Base-by-base conservation (phyloP, 2,888 invertebrate genomes). In the Eupeodes luniger region DNA sequence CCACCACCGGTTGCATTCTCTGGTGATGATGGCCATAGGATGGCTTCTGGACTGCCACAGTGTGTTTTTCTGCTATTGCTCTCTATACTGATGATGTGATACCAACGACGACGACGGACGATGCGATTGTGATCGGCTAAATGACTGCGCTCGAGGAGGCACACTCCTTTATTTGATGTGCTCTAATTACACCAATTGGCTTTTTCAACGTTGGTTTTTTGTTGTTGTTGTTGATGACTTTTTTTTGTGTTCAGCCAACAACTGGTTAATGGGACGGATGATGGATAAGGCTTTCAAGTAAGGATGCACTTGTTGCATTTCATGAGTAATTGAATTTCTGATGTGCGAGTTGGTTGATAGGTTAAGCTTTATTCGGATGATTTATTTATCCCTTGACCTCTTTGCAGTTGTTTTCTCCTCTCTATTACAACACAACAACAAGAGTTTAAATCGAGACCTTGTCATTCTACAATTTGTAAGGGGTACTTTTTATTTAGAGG, bases 71-170 rank as follows among this genome's bases (percentile, higher is more conserved):
- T 61, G 72, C 40, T 55, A 40, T 27, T 27, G 27, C 27, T 3
- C 27, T 27, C 40, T 40, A 40, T 40, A 40, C 40, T 40, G 9
- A 40, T 40, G 9, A 40, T 47, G 47, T 12, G 64, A 64, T 62
- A 10, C 34, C 34, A 1, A 19, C 19, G 19, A 19, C 19, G 19
- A 19, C 19, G 19, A 19, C 19, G 19, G 36, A 36, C 9, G 64
- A 67, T 72, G 72, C 57, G 72, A 72, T 72, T 59, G 72, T 44
- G n/a, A 59, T 72, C 57, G 59, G 27, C 40, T 59, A 70, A 59
- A 72, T 72, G 19, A 34, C 59, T 72, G 59, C 10, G 27, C 27
- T 27, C 3, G 27, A 59, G 53, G 72, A 59, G 44, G 44, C 59
- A 10, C n/a, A 19, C 44, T 55, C 14, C 16, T 44, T 16, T 51